Evolutionary conservation across 2,797 vertebrate genomes (phyloP).

Genomic region (Gephyroberyx darwinii): DNA sequence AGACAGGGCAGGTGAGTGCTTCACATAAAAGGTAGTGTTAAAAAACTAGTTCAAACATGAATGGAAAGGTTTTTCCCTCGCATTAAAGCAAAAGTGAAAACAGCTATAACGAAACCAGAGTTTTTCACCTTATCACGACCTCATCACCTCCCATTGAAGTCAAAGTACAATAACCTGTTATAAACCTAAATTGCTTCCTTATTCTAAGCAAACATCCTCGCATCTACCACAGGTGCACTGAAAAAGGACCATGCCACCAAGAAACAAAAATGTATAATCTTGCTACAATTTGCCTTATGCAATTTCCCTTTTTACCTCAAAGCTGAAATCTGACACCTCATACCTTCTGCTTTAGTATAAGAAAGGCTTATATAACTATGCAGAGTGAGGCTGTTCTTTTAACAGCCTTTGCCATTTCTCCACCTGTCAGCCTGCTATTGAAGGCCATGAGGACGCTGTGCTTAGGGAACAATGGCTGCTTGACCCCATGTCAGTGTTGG

Average conservation of each 20-base stretch:
- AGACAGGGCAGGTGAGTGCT: conserved; percentile 57
- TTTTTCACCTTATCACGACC: too few species aligned
- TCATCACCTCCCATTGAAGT: too few species aligned
- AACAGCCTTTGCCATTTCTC: conserved; percentile 57
- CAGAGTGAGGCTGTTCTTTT: conserved; percentile 45
- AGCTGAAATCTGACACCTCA: not conserved
- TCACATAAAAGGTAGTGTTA: not conserved
- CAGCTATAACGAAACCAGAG: too few species aligned
- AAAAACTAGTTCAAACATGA: too few species aligned
- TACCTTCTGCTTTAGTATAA: not conserved
- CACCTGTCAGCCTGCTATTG: conserved; percentile 61
- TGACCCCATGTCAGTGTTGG: conserved; percentile 55
- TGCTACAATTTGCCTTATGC: too few species aligned
- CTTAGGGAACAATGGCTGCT: conserved; percentile 65
- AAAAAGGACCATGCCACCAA: too few species aligned
- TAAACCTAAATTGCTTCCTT: too few species aligned
- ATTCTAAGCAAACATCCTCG: too few species aligned
- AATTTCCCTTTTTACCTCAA: not conserved
- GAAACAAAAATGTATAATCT: too few species aligned
- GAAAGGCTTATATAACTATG: not conserved
- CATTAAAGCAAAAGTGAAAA: conserved; percentile 42
- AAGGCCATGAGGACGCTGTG: conserved; percentile 45
- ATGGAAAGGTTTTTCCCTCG: too few species aligned
- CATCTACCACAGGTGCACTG: too few species aligned
- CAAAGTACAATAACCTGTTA: too few species aligned